Conservation (phyloP, 2,113 vertebrate genomes). For the Lophotis ruficrista region DNA sequence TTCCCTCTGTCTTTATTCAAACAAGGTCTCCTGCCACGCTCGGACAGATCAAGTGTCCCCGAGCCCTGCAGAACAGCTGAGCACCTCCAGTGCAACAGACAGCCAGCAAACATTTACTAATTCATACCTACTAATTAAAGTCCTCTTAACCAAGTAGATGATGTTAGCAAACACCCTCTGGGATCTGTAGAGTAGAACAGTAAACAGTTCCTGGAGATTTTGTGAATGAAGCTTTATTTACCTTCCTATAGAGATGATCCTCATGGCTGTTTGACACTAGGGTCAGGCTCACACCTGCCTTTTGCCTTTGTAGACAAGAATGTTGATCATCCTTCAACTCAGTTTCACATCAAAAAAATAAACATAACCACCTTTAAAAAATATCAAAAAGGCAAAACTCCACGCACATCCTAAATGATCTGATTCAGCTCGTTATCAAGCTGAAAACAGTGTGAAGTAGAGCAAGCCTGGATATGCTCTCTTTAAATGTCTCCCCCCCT, state of each 20-base stretch:
- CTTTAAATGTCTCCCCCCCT: not conserved
- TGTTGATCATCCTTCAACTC: not conserved
- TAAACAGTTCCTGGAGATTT: not conserved
- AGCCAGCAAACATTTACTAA: not conserved
- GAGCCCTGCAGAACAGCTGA: not conserved
- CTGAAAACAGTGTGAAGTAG: not conserved
- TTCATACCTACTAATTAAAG: not conserved
- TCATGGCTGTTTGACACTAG: not conserved
- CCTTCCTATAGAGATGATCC: not conserved
- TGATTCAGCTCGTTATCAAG: not conserved
- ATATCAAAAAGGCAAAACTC: not conserved
- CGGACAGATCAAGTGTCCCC: not conserved
- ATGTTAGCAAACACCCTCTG: accelerated
- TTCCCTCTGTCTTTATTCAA: not conserved
- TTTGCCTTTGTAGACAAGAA: not conserved
- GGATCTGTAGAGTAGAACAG: not conserved
- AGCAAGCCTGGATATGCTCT: not conserved
- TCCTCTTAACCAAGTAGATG: not conserved
- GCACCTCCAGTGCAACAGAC: not conserved
- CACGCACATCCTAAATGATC: not conserved
- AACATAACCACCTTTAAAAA: not conserved
- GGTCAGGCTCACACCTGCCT: not conserved
- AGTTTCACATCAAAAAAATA: not conserved
- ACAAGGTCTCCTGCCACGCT: not conserved
- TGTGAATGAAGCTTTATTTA: not conserved